These are phyloP conservation scores for Darevskia nairensis DNA, from an alignment of 2,797 vertebrate species.

Conservation along the genomic window DNA sequence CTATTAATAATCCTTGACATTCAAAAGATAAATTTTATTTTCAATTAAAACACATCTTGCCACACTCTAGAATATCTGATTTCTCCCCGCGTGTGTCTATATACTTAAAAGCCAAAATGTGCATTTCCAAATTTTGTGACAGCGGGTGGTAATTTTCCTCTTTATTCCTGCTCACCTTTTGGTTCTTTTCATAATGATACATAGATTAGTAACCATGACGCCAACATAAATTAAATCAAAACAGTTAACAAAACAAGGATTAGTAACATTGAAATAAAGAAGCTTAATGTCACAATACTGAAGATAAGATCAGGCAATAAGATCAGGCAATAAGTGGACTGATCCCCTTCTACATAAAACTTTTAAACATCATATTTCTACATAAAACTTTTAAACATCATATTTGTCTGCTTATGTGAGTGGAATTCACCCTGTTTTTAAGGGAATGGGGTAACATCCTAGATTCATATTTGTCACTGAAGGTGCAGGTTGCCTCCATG, in stretches of 20 bases:
- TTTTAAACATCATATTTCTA: too few species aligned
- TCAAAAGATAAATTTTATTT: constrained; percentile 46
- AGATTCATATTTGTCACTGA: too few species aligned
- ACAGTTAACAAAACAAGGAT: neutral
- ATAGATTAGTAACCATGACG: neutral
- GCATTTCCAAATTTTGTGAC: neutral
- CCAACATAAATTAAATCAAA: neutral
- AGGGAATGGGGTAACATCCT: too few species aligned
- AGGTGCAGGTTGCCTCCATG: too few species aligned
- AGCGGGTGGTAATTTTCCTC: neutral
- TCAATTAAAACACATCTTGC: constrained; percentile 36
- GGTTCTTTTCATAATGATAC: constrained; percentile 19
- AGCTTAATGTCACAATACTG: neutral
- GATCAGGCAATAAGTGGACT: neutral
- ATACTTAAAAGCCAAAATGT: constrained; percentile 16
- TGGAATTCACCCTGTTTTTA: too few species aligned
- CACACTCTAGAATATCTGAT: constrained; percentile 45
- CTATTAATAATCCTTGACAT: constrained; percentile 73
- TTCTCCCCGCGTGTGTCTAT: neutral
- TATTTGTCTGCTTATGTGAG: too few species aligned
- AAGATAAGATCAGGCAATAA: neutral
- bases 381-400: too few species aligned
- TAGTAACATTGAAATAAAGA: neutral
- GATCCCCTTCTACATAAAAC: neutral
- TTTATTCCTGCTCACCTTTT: too few species aligned